A percentile compares a stretch with the other conserved stretches of the same genome.
phyloP scores from a whole-genome alignment of 2,113 vertebrate species.

The Anser brachyrhynchus region DNA sequence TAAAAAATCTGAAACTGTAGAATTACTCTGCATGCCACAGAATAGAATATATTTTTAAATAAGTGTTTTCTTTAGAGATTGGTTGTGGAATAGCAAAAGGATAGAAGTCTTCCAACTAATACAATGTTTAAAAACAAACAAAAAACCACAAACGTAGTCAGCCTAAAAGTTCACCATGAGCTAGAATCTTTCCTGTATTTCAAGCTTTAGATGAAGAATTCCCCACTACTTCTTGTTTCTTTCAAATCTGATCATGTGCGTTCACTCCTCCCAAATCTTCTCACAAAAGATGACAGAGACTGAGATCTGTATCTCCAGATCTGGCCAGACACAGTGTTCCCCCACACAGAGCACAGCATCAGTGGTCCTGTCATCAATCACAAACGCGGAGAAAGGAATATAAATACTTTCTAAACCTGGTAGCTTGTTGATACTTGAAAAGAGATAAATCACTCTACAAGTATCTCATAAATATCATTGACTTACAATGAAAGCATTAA shows the following conservation, averaged over 20 bases:
- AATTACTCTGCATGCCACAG: neutral
- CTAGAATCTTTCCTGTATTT: neutral
- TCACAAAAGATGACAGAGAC: conserved; percentile 19
- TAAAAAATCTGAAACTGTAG: neutral
- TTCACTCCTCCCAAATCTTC: conserved; percentile 10
- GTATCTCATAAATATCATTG: neutral
- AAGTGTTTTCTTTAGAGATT: neutral
- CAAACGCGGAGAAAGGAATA: conserved; percentile 10
- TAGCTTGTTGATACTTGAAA: conserved; percentile 47
- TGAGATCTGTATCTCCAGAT: conserved; percentile 39
- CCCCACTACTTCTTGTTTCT: conserved; percentile 16
- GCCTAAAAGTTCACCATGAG: neutral
- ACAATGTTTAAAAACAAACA: neutral
- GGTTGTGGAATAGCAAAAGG: neutral
- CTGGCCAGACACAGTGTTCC: conserved; percentile 37
- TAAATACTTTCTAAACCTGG: conserved; percentile 23
- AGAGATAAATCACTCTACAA: conserved; percentile 19
- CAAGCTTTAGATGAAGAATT: neutral
- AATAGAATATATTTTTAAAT: neutral
- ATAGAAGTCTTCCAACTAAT: neutral
- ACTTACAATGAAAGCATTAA: conserved; percentile 24
- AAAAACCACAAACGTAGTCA: neutral
- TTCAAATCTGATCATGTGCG: neutral
- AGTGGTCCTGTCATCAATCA: conserved; percentile 20
- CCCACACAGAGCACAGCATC: conserved; percentile 7